These are phyloP conservation scores for Cyprinella venusta DNA, from an alignment of 2,797 vertebrate genomes.

Conservation along the genomic window DNA sequence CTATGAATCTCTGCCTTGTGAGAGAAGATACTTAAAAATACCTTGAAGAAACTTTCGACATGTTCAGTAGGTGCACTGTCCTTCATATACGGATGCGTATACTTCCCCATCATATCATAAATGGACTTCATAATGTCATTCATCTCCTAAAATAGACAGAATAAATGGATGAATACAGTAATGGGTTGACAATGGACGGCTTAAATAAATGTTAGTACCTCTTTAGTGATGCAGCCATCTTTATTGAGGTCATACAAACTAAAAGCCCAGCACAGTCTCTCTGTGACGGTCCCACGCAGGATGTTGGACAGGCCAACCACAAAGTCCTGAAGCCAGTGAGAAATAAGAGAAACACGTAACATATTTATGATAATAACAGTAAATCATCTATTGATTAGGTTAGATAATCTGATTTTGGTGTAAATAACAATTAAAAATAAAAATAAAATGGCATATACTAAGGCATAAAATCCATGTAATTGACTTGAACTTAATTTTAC, in stretches of 20 bases:
- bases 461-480: neutral
- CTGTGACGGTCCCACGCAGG: constrained; percentile 89
- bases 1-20: neutral
- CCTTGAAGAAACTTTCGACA: constrained; percentile 96
- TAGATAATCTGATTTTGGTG: neutral
- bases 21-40: constrained; percentile 59
- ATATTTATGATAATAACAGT: neutral
- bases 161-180: neutral
- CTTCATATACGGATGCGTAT: constrained; percentile 88
- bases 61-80: constrained; percentile 90
- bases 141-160: constrained; percentile 86
- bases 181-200: neutral
- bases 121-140: constrained; percentile 97
- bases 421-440: neutral
- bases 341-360: neutral
- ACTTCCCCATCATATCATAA: constrained; percentile 99
- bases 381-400: neutral
- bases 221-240: constrained; percentile 98
- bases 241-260: constrained; percentile 98
- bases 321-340: constrained; percentile 82
- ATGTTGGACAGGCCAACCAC: constrained; percentile 93
- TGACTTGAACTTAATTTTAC: neutral
- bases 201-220: constrained; percentile 76
- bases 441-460: too few relatives aligned
- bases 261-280: constrained; percentile 96